These are phyloP conservation scores for Stegostoma tigrinum DNA, from an alignment of 2,113 vertebrate species.

Conservation along the genomic window DNA sequence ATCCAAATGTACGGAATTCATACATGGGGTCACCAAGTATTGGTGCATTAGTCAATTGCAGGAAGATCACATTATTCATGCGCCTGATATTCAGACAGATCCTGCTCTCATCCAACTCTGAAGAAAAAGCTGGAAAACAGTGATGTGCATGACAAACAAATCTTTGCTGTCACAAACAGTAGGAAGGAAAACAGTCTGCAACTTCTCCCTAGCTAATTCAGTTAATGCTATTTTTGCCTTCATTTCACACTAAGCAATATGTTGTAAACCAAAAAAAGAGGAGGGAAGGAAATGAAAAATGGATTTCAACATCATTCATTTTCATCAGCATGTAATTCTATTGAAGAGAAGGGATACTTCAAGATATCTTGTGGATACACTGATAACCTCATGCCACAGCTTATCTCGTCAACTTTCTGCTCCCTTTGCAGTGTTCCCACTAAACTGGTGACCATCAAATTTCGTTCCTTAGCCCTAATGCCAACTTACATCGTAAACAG, in stretches of 20 bases:
- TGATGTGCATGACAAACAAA: not conserved
- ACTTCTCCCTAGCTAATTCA: slow-evolving; percentile 9
- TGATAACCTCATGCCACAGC: not conserved
- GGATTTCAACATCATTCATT: not conserved
- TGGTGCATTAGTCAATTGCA: not conserved
- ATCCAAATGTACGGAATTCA: not conserved
- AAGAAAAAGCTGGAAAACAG: not conserved
- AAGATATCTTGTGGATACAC: not conserved
- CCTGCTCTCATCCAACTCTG: not conserved
- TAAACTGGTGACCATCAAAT: not conserved
- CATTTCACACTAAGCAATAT: slow-evolving; percentile 4
- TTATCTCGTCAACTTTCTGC: not conserved
- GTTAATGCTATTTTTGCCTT: not conserved
- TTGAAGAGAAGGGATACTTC: not conserved
- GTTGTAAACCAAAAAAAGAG: not conserved
- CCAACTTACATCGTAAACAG: not conserved
- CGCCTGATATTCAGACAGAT: too few relatives aligned
- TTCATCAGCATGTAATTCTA: not conserved
- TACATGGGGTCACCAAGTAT: not conserved
- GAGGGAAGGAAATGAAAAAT: not conserved
- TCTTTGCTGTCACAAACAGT: not conserved
- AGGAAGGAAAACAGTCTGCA: not conserved
- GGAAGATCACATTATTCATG: not conserved
- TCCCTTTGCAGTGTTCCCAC: not conserved
- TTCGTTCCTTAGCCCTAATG: not conserved